Percentiles rank a stretch among this genome's conserved stretches.
phyloP scores from a whole-genome alignment of 1,140 invertebrate species.

The Drosophila serrata region DNA sequence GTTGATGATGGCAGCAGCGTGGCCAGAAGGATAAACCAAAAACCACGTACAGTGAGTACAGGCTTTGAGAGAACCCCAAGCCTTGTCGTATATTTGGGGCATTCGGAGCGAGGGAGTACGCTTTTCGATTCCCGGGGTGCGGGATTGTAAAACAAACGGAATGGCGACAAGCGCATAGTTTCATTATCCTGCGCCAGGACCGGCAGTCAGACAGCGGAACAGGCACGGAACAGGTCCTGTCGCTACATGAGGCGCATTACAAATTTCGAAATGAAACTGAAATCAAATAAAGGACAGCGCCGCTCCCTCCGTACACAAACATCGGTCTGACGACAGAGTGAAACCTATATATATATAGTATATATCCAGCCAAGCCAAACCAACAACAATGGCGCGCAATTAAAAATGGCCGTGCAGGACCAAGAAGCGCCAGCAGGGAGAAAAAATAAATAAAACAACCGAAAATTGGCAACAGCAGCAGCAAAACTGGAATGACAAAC shows the following conservation, averaged over 20 bases:
- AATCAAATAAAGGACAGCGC: slow-evolving; percentile 77
- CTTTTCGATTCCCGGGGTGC: background rate
- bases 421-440: background rate
- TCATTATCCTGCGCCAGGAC: slow-evolving; percentile 68
- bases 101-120: slow-evolving; percentile 9
- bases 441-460: slow-evolving; percentile 46
- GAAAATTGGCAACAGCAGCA: slow-evolving; percentile 38
- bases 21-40: slow-evolving; percentile 42
- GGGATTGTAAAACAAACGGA: slow-evolving; percentile 68
- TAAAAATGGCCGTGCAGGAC: slow-evolving; percentile 69
- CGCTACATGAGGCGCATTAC: slow-evolving; percentile 77
- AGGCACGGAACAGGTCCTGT: slow-evolving; percentile 57
- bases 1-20: slow-evolving; percentile 62
- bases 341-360: slow-evolving; percentile 17
- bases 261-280: slow-evolving; percentile 82
- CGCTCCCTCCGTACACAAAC: slow-evolving; percentile 29
- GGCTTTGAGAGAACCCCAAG: no score
- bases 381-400: slow-evolving; percentile 78
- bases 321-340: slow-evolving; percentile 22
- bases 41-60: slow-evolving; percentile 54
- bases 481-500: slow-evolving; percentile 72
- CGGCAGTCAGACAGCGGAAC: slow-evolving; percentile 40
- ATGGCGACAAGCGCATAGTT: slow-evolving; percentile 73
- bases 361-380: slow-evolving; percentile 25
- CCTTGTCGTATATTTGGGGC: background rate